Evolutionary conservation across 2,888 invertebrate species (phyloP), one percentile per base, ranked within the genome.

Genomic region (Cataglyphis altisquamis): DNA sequence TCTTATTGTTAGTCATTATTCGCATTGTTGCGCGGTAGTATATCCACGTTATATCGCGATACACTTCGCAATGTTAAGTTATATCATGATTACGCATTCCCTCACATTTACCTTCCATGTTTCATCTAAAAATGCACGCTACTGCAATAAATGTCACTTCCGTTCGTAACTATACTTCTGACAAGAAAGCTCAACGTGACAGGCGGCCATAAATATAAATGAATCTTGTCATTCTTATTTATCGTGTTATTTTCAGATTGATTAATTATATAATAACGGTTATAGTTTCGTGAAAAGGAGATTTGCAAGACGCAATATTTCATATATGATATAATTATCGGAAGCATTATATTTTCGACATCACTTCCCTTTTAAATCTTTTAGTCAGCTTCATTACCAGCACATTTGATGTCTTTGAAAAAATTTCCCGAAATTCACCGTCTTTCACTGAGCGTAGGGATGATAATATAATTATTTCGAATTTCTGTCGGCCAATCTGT

Each of bases 401-500:
- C 36, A 36, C 18, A 18, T 52, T 78, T 15, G 8, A 10, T 5
- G 39, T 45, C 25, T 52, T 36, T 21, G 75, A 48, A 55, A 41
- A 73, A 80, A 80, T 48, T 80, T 60, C n/a, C 12, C 72, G 10
- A 18, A 45, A 52, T 68, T 67, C 48, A 18, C 32, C 8, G 8
- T 15, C 48, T 36, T 36, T 36, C 32, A 32, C 0, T 36, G 39
- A 32, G 12, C 18, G 64, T 15, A 15, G 63, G 15, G 29, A 60
- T 3, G 25, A 72, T 62, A 86, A 86, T 82, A 36, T 73, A 90
- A 84, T 88, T 88, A 88, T 81, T 83, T 66, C 67, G 74, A 85
- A 64, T 86, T 86, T 86, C 82, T 70, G 62, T 12, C 68, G 83
- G 57, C 73, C 83, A 87, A 89, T 89, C 89, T 68, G 86, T 77